Base-by-base conservation (phyloP, 2,113 vertebrate genomes). In the Xenus cinereus region DNA sequence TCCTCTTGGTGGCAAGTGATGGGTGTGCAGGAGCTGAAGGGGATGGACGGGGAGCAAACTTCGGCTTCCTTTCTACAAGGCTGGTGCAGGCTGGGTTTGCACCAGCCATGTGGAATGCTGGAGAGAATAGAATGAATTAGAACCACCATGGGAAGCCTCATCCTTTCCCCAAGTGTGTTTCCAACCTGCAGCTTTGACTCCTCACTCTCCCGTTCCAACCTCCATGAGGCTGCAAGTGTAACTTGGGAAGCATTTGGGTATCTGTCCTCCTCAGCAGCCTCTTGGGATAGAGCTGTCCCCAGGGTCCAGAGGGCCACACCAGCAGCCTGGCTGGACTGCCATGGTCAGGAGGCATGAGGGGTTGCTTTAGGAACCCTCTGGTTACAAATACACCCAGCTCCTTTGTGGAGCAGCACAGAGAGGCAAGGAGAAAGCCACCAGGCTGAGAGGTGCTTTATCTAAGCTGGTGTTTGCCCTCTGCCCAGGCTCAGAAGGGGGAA, bases 1-100 rank as follows among this genome's bases (percentile, higher is more conserved):
- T 23, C 0, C 0, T 26, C 10, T 30, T 3, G 4, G 27, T 51
- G 21, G 32, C 19, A 56, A 78, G 26, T 18, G 43, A 27, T 3
- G 19, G 21, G 24, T 48, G 43, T 53, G 33, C 26, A 66, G 69
- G 33, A 8, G 6, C 56, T 35, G 37, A 60, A 76, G 32, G 32
- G 24, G 14, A 51, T 24, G 32, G 20, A 12, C 2, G 7, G 27
- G 26, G 30, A 66, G 21, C 16, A 56, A 78, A 48, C 43, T 48
- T 62, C 9, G 39, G 8, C 53, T 83, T 77, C 17, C 35, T 21
- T 48, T 57, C 60, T 15, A 37, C 26, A 10, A 60, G 8, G 30
- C 37, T 7, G 15, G 22, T 6, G 12, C 43, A 75, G 45, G 30
- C 14, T 73, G 48, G 53, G 20, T 68, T 78, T 78, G 14, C 27